These are phyloP conservation scores for Cydia splendana DNA, from an alignment of 1,140 invertebrate species.

Conservation along the genomic window DNA sequence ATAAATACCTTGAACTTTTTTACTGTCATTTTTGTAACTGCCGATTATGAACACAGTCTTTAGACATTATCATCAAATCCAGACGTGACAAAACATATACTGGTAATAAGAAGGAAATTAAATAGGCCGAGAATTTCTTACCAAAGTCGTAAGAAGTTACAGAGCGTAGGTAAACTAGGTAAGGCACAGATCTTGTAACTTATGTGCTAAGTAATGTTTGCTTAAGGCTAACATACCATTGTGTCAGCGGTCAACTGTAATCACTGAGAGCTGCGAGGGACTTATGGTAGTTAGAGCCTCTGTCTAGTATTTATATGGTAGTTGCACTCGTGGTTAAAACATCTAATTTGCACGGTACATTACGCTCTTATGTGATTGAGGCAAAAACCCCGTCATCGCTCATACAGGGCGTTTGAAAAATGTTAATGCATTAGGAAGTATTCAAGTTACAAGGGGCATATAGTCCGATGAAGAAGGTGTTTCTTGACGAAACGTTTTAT, in stretches of 20 bases:
- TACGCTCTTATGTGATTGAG: slow-evolving; percentile 52
- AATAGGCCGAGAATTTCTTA: no score
- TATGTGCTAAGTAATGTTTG: neutral
- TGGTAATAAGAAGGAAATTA: no score
- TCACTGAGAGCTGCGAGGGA: slow-evolving; percentile 41
- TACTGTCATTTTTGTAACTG: no score
- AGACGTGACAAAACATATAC: no score
- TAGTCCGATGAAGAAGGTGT: no score
- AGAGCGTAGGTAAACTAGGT: neutral
- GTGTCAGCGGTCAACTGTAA: slow-evolving; percentile 35
- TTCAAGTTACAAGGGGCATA: no score
- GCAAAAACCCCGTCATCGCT: slow-evolving; percentile 47
- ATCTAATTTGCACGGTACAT: slow-evolving; percentile 65
- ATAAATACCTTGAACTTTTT: no score
- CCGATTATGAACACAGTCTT: no score
- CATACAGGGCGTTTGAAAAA: slow-evolving; percentile 42
- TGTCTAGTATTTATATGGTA: slow-evolving; percentile 57
- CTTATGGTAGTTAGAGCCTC: slow-evolving; percentile 54
- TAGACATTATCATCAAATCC: no score
- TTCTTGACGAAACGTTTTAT: no score
- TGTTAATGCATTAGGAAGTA: neutral
- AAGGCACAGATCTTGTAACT: no score
- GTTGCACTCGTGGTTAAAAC: slow-evolving; percentile 46
- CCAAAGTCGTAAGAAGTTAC: no score
- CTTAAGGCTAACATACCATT: slow-evolving; percentile 45